Evolutionary conservation across 2,113 vertebrate species (phyloP).

Genomic region (Candoia aspera): DNA sequence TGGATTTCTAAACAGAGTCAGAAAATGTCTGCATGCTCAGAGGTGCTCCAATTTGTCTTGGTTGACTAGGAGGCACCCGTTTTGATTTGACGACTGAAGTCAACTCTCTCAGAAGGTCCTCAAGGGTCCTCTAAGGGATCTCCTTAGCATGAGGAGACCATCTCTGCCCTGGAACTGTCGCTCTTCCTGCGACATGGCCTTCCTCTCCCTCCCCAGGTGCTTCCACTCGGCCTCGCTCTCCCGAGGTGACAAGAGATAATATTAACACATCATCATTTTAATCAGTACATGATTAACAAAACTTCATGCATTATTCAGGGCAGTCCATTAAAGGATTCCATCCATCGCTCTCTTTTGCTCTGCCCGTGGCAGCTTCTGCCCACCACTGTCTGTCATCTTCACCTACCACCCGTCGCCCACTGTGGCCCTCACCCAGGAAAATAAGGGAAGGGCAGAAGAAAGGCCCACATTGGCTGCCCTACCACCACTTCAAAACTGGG

Average conservation of each 20-base stretch:
- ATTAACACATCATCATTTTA: constrained; percentile 52
- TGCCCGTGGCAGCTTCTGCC: not conserved
- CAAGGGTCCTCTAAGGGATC: not conserved
- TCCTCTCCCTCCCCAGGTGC: not conserved
- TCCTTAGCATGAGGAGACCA: not conserved
- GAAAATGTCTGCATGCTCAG: not conserved
- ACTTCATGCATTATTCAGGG: constrained; percentile 46
- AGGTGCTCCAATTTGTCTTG: not conserved
- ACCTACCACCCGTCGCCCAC: no score
- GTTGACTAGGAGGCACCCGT: not conserved
- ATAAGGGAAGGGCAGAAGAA: not conserved
- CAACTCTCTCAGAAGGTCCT: no score
- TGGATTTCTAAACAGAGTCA: not conserved
- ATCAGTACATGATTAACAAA: constrained; percentile 57
- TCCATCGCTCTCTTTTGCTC: not conserved
- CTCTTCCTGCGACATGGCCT: not conserved
- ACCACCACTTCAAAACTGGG: not conserved
- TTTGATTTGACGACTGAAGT: not conserved
- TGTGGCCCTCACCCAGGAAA: not conserved
- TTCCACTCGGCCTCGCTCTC: accelerated
- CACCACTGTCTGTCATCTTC: not conserved
- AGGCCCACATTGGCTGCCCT: not conserved
- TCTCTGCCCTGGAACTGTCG: no score
- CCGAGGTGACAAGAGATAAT: not conserved
- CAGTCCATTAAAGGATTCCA: not conserved